Percentiles rank a stretch among this genome's conserved stretches.
phyloP scores from a whole-genome alignment of 2,797 vertebrate genomes.

The Sternotherus odoratus region DNA sequence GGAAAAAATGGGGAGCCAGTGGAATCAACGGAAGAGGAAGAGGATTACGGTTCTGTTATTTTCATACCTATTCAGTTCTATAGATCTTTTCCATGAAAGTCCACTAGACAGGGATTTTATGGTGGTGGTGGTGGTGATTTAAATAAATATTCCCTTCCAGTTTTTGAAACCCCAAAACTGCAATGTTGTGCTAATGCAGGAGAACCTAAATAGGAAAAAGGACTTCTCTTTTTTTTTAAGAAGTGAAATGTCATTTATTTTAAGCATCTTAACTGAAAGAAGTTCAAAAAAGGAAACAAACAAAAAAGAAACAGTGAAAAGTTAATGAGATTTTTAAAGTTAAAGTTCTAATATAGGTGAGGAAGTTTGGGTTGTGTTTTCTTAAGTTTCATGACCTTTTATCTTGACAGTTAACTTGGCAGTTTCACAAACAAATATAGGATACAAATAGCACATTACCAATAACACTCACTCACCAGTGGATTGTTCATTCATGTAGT shows the following conservation, averaged over 20 bases:
- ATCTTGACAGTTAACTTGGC: conserved; percentile 31
- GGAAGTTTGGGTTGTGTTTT: background rate
- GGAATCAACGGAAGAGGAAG: background rate
- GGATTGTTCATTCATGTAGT: background rate
- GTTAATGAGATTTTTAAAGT: background rate
- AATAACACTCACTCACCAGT: background rate
- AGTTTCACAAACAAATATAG: background rate
- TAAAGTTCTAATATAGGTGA: background rate
- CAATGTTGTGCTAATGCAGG: background rate
- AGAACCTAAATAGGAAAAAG: background rate
- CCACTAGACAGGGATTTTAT: conserved; percentile 3
- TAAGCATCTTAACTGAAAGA: background rate
- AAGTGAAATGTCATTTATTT: conserved; percentile 13
- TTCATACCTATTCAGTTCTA: conserved; percentile 43
- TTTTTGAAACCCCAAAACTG: background rate
- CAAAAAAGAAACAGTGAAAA: background rate
- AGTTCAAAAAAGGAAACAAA: background rate
- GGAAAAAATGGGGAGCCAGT: background rate
- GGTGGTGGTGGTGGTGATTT: background rate
- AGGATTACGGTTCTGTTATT: fast-evolving
- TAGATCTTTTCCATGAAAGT: conserved; percentile 15
- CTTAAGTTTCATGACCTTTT: background rate
- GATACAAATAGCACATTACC: background rate
- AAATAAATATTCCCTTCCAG: conserved; percentile 27
- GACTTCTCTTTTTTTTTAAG: background rate